phyloP scores from a whole-genome alignment of 2,888 invertebrate species.

The Merodon equestris region DNA sequence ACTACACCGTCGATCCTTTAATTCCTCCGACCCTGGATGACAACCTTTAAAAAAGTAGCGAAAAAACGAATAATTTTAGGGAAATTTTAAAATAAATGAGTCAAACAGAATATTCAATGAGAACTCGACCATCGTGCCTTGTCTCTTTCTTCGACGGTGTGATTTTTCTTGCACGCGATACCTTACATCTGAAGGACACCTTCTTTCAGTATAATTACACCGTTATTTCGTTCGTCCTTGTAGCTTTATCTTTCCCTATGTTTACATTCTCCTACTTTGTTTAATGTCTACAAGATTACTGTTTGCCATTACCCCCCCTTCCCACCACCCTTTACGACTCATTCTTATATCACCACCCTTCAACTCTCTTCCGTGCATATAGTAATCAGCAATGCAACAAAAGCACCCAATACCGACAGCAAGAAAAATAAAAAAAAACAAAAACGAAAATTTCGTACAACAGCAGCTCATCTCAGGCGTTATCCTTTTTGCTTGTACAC shows the following conservation, averaged over 20 bases:
- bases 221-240: slow-evolving; percentile 24
- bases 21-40: no score
- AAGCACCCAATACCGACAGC: background rate
- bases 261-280: slow-evolving; percentile 11
- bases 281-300: slow-evolving; percentile 49
- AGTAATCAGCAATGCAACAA: slow-evolving; percentile 3
- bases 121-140: background rate
- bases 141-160: slow-evolving; percentile 2
- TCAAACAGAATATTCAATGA: no score
- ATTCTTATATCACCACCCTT: slow-evolving; percentile 4
- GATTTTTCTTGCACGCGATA: slow-evolving; percentile 5
- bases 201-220: slow-evolving; percentile 40
- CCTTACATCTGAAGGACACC: no score
- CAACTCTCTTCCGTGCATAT: slow-evolving; percentile 1
- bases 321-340: no score
- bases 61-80: no score
- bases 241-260: slow-evolving; percentile 20
- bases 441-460: slow-evolving; percentile 19
- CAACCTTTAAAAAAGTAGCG: no score
- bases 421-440: slow-evolving; percentile 3
- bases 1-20: no score
- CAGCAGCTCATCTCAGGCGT: slow-evolving; percentile 19
- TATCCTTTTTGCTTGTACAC: background rate
- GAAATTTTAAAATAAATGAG: no score
- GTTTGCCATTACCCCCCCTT: slow-evolving; percentile 32